Evolutionary conservation across 2,888 invertebrate genomes (phyloP), one percentile per base, ranked within the genome.

Genomic region (Ecliptopera silaceata): DNA sequence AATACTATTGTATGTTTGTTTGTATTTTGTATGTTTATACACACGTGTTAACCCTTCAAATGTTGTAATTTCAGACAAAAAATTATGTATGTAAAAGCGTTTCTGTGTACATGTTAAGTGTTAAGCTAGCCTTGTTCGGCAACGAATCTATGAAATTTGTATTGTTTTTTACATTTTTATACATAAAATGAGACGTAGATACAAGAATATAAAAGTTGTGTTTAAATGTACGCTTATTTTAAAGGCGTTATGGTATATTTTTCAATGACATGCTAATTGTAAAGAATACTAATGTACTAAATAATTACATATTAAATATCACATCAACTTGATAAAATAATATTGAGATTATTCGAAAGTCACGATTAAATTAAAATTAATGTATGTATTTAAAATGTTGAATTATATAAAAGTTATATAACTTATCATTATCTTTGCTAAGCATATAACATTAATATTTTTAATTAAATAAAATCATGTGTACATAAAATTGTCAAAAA

Each of bases 81-180:
- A 22, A 26, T 26, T 4, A 26, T 26, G 26, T 26, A 6, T 41
- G 13, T 31, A 32, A 42, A 22, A 22, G 48, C 39, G 29, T n/a
- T n/a, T n/a, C n/a, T n/a, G n/a, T n/a, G n/a, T n/a, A n/a, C n/a
- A n/a, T n/a, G n/a, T n/a, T n/a, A n/a, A n/a, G n/a, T 45, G n/a
- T n/a, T 29, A 50, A 51, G 36, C 38, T 22, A 46, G 47, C 47
- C 51, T 51, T 51, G 34, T 2, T 20, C 18, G 56, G 56, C 56
- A 56, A 56, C 56, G 56, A 56, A 56, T 51, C 51, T 56, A 50
- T 45, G 12, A 13, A 56, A 17, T 56, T 56, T 47, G 29, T 56
- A 51, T 26, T 42, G 51, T 56, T 56, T 56, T 51, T 56, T 51
- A 56, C 47, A 56, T 42, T 51, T 56, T 50, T 56, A 51, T 56